Evolutionary conservation across 2,797 vertebrate species (phyloP).

Genomic region (Avahi laniger): DNA sequence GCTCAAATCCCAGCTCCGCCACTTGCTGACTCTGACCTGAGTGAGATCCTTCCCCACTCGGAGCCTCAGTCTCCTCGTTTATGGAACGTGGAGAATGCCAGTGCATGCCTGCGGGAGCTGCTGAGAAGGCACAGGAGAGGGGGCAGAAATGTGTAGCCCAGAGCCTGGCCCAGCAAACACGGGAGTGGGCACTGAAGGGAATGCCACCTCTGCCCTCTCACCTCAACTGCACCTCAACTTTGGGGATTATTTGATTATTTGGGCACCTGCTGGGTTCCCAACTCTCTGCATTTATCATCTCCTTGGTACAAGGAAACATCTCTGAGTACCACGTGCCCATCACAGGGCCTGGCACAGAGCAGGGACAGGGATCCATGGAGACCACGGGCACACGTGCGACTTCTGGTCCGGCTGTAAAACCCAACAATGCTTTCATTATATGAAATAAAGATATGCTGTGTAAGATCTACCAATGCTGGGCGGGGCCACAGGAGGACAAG

Average conservation of each 20-base stretch:
- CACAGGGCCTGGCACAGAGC: not conserved
- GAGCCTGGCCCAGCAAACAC: too few relatives aligned
- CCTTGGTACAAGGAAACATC: not conserved
- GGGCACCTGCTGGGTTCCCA: too few relatives aligned
- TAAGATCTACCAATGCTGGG: not conserved
- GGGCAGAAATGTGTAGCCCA: too few relatives aligned
- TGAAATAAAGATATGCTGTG: not conserved
- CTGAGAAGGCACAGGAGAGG: not conserved
- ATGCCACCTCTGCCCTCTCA: not conserved
- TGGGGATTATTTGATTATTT: too few relatives aligned
- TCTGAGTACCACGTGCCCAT: accelerated
- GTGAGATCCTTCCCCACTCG: not conserved
- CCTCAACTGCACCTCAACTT: too few relatives aligned
- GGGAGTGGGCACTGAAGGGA: not conserved
- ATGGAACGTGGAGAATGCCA: too few relatives aligned
- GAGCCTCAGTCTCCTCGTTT: not conserved
- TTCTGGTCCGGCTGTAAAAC: not conserved
- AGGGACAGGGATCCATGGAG: accelerated
- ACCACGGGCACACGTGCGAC: accelerated
- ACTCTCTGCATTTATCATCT: not conserved
- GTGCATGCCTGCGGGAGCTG: not conserved
- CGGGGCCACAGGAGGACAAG: too few relatives aligned
- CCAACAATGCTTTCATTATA: not conserved
- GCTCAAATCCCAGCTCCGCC: not conserved
- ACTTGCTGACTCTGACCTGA: too few relatives aligned